These are phyloP conservation scores for Sarcophaga subvicina DNA, from an alignment of 2,888 invertebrate species.

Conservation along the genomic window DNA sequence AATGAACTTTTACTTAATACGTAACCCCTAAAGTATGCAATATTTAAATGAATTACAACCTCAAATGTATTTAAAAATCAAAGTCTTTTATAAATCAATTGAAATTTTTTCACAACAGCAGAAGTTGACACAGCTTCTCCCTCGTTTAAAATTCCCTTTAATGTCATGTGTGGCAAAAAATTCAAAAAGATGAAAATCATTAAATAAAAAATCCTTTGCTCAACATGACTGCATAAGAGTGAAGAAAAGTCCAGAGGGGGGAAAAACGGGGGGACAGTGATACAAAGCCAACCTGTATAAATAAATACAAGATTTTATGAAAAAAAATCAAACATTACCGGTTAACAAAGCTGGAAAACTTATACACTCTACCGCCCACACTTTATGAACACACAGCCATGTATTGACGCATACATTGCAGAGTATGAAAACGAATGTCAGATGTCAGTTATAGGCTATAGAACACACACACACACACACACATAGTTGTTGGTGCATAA, in stretches of 20 bases:
- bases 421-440: constrained; percentile 54
- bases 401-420: not conserved
- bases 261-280: not conserved
- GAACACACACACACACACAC: not conserved
- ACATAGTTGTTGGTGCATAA: not conserved
- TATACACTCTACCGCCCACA: not conserved
- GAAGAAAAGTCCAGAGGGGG: not conserved
- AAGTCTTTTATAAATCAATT: constrained; percentile 9
- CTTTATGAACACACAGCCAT: too few species aligned
- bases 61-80: constrained; percentile 36
- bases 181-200: constrained; percentile 31
- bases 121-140: constrained; percentile 43
- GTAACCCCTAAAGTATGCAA: not conserved
- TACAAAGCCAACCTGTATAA: not conserved
- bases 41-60: not conserved
- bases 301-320: constrained; percentile 31
- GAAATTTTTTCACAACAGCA: not conserved
- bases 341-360: constrained; percentile 39
- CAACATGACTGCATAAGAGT: not conserved
- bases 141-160: constrained; percentile 60
- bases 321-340: constrained; percentile 30
- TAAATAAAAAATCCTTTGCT: not conserved
- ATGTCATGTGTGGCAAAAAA: constrained; percentile 42
- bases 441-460: constrained; percentile 47
- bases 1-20: not conserved